These are phyloP conservation scores for Eulimnadia texana DNA, from an alignment of 1,140 invertebrate genomes.

Conservation along the genomic window DNA sequence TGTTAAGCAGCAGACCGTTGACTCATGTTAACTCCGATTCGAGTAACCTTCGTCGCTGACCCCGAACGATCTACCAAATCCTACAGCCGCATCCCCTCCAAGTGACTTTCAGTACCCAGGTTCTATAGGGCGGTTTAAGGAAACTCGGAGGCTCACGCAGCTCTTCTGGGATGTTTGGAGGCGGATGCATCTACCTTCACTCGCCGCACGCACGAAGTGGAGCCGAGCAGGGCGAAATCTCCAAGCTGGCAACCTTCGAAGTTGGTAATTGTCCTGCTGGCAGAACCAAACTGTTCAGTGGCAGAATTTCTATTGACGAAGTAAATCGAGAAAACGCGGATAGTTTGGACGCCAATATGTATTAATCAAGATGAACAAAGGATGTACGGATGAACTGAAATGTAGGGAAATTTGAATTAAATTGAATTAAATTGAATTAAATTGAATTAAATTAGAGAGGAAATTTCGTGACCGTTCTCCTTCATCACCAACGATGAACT, in stretches of 20 bases:
- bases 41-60: background rate
- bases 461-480: too few species aligned
- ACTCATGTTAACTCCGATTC: slow-evolving; percentile 1
- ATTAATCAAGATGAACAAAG: too few species aligned
- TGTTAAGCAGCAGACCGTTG: background rate
- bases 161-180: background rate
- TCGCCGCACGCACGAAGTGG: background rate
- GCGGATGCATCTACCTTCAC: background rate
- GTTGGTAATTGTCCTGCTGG: slow-evolving; percentile 24
- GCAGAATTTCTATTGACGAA: too few species aligned
- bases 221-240: slow-evolving; percentile 6
- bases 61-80: slow-evolving; percentile 8
- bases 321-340: too few species aligned
- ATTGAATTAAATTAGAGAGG: too few species aligned
- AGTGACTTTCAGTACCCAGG: background rate
- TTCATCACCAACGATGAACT: too few species aligned
- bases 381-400: too few species aligned
- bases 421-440: too few species aligned
- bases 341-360: too few species aligned
- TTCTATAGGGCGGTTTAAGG: background rate
- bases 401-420: too few species aligned
- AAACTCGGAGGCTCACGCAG: background rate
- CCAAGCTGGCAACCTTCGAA: slow-evolving; percentile 1
- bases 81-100: background rate
- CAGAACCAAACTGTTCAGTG: too few species aligned